Base-by-base conservation (phyloP, 2,113 vertebrate species). In the Laticauda colubrina region DNA sequence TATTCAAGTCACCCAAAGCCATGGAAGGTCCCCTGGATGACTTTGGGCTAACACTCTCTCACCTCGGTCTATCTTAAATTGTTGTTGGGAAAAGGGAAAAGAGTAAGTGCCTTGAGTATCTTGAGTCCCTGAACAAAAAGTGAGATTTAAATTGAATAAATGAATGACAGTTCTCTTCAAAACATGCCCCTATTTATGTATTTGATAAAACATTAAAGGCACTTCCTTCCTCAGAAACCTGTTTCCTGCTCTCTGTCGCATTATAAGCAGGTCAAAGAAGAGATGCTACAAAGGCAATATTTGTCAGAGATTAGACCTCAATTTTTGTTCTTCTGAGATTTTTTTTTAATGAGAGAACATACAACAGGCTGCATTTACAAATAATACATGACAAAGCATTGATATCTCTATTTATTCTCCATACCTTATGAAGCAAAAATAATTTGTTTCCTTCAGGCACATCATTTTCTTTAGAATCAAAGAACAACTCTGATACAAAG, bases 401-500 rank as follows among this genome's bases (percentile, higher is more conserved):
- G 14, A 29, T 34, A 5, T 91, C 86, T 2, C 61, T 5, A 89
- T 88, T 61, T 59, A 81, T 24, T 54, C 92, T 90, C 9, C 56
- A 85, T 91, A 53, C 51, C 51, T 53, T 53, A 90, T n/a, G 54
- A 92, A 10, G 75, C 34, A 90, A 93, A 89, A 85, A 26, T 2
- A 90, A 85, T 91, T 90, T 51, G n/a, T 64, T 89, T 9, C 55
- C 26, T 87, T 39, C 55, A 88, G 69, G 89, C 45, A 88, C 1
- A 92, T 53, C 53, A 85, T 23, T 91, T 92, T 1, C 10, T 95
- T 95, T 87, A 61, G 26, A 92, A 91, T 90, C 15, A 45, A 12
- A 5, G 85, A 14, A 94, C 59, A 54, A 2, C 56, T 95, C 90
- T 91, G 2, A 92, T 4, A 92, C 3, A 20, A 39, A 56, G 3